Evolutionary conservation across 2,113 vertebrate species (phyloP), one percentile per base, ranked within the genome.

Genomic region (Anseranas semipalmata): DNA sequence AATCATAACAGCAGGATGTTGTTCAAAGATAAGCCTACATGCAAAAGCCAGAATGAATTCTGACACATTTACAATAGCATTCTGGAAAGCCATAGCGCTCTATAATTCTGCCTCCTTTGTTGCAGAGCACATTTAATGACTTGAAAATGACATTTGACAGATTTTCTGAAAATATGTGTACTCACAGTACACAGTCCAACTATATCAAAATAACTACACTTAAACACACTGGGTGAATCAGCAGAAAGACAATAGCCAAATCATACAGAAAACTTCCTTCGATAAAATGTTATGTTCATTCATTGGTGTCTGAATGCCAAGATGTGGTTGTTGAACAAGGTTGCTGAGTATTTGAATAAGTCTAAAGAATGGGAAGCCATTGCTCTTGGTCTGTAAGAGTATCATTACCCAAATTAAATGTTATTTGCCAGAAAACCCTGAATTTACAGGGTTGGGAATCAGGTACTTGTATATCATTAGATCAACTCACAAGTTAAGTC

Each of bases 1-100:
- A 81, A 72, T 91, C 76, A 41, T 71, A 95, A 74, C 67, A 71
- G 94, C 78, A 71, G 82, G 94, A 87, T 80, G 55, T 83, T 84
- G 6, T 68, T 95, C 91, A 84, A 65, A 97, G 85, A 90, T 45
- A 87, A 97, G 48, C 87, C 93, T 52, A 28, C 84, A 63, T 16
- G 88, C 71, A 92, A 77, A 75, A 75, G 83, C 12, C 75, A 83
- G 90, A 82, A 53, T 65, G 73, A 81, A 43, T 77, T 83, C 67
- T 90, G 92, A 93, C 85, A 92, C 60, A 16, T 78, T 43, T 35
- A 88, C 85, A 91, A 41, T 15, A 35, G 52, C 12, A 7, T 10
- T 95, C 81, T 59, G 35, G 50, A 50, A 94, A 92, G 77, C 70
- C 67, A 45, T 7, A 19, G 58, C 28, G 41, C 62, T 79, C 79